A percentile compares a stretch with the other conserved stretches of the same genome.
phyloP scores from a whole-genome alignment of 2,113 vertebrate species.

The Penelope pileata region DNA sequence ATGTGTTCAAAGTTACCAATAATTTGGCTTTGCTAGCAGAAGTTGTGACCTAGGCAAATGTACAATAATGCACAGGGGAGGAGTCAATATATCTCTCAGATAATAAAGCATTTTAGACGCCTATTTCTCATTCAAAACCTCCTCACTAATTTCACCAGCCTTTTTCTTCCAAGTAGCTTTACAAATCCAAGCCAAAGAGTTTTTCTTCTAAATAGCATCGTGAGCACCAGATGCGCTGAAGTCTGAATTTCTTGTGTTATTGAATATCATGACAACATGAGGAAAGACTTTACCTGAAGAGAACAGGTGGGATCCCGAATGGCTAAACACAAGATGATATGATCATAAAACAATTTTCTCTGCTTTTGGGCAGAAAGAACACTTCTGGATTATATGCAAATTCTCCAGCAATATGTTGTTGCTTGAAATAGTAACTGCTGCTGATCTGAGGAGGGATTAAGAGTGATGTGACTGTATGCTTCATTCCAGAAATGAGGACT shows the following conservation, averaged over 20 bases:
- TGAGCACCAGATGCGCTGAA: neutral
- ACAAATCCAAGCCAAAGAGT: neutral
- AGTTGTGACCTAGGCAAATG: neutral
- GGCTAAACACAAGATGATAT: neutral
- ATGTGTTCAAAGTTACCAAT: neutral
- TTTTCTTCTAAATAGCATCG: neutral
- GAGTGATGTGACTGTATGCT: neutral
- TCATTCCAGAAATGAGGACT: slow-evolving; percentile 38
- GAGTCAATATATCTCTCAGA: neutral
- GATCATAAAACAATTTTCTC: neutral
- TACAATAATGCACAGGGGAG: rapidly evolving
- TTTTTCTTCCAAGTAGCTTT: neutral
- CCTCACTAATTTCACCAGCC: neutral
- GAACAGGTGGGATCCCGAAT: neutral
- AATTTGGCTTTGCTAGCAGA: neutral
- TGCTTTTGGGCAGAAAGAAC: neutral
- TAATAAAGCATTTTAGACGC: neutral
- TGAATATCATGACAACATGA: neutral
- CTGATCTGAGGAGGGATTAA: neutral
- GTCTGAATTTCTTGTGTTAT: neutral
- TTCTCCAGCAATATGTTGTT: neutral
- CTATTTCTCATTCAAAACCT: neutral
- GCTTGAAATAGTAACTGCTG: neutral
- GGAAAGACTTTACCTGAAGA: neutral
- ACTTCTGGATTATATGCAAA: neutral